A percentile compares a stretch with the other conserved stretches of the same genome.
Conservation (phyloP, 2,797 vertebrate species). For the Pelodytes ibericus region DNA sequence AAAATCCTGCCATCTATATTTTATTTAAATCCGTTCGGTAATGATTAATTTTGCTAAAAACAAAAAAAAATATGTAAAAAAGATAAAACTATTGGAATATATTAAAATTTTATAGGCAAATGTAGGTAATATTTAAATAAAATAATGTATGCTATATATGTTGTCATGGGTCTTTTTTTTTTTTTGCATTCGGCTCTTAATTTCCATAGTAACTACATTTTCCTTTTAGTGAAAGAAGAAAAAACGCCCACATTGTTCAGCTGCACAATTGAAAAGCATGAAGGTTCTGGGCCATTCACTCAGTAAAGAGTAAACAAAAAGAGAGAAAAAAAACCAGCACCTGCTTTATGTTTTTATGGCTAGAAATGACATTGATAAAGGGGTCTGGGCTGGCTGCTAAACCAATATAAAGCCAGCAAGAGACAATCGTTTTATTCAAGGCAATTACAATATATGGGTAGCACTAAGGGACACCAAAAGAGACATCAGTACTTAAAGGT, state of each 20-base stretch:
- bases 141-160: slow-evolving; percentile 53
- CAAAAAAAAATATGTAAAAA: not conserved
- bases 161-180: slow-evolving; percentile 60
- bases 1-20: slow-evolving; percentile 10
- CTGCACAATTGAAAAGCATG: slow-evolving; percentile 57
- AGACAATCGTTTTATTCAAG: too few relatives aligned
- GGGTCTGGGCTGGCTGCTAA: too few relatives aligned
- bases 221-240: slow-evolving; percentile 56
- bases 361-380: too few relatives aligned
- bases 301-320: slow-evolving; percentile 37
- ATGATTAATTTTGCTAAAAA: slow-evolving; percentile 6
- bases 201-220: slow-evolving; percentile 74
- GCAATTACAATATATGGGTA: too few relatives aligned
- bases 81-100: not conserved
- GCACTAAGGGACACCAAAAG: too few relatives aligned
- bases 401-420: too few relatives aligned
- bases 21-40: slow-evolving; percentile 1
- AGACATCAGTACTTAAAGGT: too few relatives aligned
- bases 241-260: slow-evolving; percentile 58
- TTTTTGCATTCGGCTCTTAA: slow-evolving; percentile 60
- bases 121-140: slow-evolving; percentile 8
- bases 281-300: slow-evolving; percentile 56
- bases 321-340: slow-evolving; percentile 20
- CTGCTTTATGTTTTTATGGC: slow-evolving; percentile 45
- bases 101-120: slow-evolving; percentile 9